These are phyloP conservation scores for Melanostigma gelatinosum DNA, from an alignment of 2,113 vertebrate species.

Conservation along the genomic window DNA sequence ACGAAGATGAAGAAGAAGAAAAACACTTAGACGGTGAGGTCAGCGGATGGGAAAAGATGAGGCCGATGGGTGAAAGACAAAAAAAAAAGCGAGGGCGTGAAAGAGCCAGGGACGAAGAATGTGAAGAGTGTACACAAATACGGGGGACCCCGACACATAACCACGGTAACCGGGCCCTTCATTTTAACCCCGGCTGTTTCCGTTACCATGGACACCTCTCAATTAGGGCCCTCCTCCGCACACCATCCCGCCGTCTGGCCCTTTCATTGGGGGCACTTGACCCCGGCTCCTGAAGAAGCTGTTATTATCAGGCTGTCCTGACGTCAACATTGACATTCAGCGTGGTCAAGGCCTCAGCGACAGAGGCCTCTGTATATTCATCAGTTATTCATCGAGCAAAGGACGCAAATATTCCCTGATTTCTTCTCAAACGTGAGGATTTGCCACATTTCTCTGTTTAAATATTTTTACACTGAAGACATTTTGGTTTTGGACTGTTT, in stretches of 20 bases:
- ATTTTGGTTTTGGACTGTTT: background rate
- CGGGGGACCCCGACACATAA: constrained; percentile 47
- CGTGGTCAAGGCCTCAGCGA: background rate
- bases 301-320: constrained; percentile 64
- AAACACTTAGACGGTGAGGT: constrained; percentile 66
- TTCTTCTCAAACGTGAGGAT: background rate
- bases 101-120: constrained; percentile 45
- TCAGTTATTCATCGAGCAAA: background rate
- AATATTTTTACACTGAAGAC: background rate
- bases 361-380: background rate
- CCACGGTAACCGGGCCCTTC: constrained; percentile 63
- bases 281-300: constrained; percentile 51
- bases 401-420: background rate
- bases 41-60: constrained; percentile 65
- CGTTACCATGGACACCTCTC: constrained; percentile 72
- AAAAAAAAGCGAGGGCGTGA: constrained; percentile 54
- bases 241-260: constrained; percentile 39
- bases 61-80: constrained; percentile 47
- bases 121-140: constrained; percentile 74
- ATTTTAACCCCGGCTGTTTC: constrained; percentile 76
- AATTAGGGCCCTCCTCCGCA: constrained; percentile 59
- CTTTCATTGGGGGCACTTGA: constrained; percentile 69
- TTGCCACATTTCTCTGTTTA: background rate
- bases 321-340: constrained; percentile 44
- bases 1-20: constrained; percentile 46